Conservation (phyloP, 2,888 invertebrate species). For the Nomada hirtipes region DNA sequence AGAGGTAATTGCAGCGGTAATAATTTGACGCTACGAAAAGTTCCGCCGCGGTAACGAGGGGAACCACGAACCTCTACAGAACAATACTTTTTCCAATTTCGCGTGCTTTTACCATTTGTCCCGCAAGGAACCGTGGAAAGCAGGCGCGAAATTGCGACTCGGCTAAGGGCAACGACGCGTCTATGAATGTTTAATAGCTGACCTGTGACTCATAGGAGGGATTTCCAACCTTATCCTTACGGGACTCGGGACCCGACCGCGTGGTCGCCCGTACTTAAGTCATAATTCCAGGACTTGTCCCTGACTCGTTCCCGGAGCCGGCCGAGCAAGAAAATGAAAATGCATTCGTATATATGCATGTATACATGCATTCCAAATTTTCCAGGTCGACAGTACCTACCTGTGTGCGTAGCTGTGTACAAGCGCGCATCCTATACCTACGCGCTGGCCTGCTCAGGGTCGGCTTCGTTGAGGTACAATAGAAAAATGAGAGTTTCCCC, state of each 20-base stretch:
- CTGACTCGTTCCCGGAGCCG: constrained; percentile 36
- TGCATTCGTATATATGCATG: constrained; percentile 10
- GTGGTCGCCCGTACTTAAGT: constrained; percentile 36
- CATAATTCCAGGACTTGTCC: constrained; percentile 33
- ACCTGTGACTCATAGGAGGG: background rate
- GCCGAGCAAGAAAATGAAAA: constrained; percentile 42
- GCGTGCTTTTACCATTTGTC: no score
- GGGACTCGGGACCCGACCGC: background rate
- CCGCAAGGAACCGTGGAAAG: background rate
- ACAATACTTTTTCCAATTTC: no score
- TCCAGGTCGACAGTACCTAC: constrained; percentile 31
- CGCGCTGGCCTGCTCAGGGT: constrained; percentile 36
- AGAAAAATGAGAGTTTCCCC: constrained; percentile 58
- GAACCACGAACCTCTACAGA: background rate
- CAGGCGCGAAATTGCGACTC: background rate
- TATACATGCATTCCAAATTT: constrained; percentile 41
- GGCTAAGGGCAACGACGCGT: background rate
- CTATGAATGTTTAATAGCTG: constrained; percentile 8
- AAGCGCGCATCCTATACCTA: background rate
- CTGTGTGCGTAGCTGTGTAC: background rate
- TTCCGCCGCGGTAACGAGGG: background rate
- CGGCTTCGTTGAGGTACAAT: constrained; percentile 48
- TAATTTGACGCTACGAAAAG: constrained; percentile 10
- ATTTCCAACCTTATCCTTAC: background rate
- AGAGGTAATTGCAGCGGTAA: constrained; percentile 48